Conservation (phyloP, 2,797 vertebrate species). For the Trachurus trachurus region DNA sequence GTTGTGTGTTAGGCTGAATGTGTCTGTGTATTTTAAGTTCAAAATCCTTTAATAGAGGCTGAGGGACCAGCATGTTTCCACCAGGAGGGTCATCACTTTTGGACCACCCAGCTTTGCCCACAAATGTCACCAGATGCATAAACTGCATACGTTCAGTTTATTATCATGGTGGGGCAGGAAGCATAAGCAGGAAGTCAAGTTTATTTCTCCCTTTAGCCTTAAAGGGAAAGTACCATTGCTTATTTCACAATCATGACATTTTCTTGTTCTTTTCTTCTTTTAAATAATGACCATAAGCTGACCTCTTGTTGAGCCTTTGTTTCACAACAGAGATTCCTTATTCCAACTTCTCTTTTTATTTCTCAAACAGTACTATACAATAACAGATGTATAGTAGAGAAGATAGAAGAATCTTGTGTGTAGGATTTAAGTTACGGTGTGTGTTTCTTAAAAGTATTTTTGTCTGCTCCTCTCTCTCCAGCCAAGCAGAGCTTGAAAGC, state of each 20-base stretch:
- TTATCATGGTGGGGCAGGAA: background rate
- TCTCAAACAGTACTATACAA: background rate
- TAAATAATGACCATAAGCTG: background rate
- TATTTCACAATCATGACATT: background rate
- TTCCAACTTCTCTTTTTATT: background rate
- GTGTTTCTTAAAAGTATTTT: background rate
- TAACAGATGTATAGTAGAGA: background rate
- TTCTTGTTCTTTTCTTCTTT: constrained; percentile 5
- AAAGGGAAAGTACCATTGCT: background rate
- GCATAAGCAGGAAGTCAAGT: constrained; percentile 34
- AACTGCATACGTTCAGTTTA: background rate
- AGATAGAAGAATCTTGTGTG: background rate
- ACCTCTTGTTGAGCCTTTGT: background rate
- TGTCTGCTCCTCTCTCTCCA: constrained; percentile 65
- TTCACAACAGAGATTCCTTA: background rate
- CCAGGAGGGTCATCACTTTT: background rate
- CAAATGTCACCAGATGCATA: background rate
- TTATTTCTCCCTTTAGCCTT: constrained; percentile 8
- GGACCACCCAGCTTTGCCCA: background rate
- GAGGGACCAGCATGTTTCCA: background rate
- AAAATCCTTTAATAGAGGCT: background rate
- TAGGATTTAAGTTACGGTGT: background rate
- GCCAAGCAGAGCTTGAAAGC: constrained; percentile 86
- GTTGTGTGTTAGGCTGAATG: background rate
- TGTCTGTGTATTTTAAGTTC: background rate